Conservation (phyloP, 1,140 invertebrate genomes). For the Bombus difficillimus region DNA sequence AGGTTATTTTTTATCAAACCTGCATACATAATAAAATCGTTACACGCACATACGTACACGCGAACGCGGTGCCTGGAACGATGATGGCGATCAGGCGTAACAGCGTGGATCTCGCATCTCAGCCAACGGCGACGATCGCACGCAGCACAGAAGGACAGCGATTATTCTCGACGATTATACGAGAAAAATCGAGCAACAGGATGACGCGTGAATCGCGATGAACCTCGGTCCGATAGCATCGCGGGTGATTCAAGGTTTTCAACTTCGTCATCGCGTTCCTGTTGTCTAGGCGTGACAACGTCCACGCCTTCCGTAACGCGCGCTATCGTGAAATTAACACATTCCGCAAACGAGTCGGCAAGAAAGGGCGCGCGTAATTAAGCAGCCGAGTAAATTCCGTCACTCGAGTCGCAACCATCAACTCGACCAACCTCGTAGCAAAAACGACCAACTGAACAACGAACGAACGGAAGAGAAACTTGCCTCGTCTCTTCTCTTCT, state of each 20-base stretch:
- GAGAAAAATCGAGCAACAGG: constrained; percentile 2
- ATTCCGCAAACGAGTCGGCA: constrained; percentile 23
- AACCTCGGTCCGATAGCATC: constrained; percentile 17
- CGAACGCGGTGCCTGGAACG: background rate
- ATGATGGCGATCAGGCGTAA: background rate
- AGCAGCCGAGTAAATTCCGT: constrained; percentile 22
- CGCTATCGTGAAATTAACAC: constrained; percentile 44
- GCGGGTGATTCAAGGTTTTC: constrained; percentile 9
- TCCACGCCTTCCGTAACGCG: constrained; percentile 41
- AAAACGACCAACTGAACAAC: background rate
- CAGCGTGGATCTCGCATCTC: background rate
- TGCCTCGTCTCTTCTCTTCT: background rate
- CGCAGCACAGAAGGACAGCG: background rate
- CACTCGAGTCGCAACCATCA: background rate
- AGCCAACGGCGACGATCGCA: constrained; percentile 6
- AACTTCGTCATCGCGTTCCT: constrained; percentile 35
- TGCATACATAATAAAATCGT: constrained; percentile 1
- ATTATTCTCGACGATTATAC: constrained; percentile 8
- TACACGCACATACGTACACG: too few species aligned
- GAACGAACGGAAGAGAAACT: background rate
- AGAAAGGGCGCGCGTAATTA: constrained; percentile 32
- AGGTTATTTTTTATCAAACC: background rate
- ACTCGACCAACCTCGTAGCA: background rate
- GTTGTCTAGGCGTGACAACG: constrained; percentile 44
- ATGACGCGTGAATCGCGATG: background rate